phyloP scores from a whole-genome alignment of 2,113 vertebrate species.

The Perca flavescens region DNA sequence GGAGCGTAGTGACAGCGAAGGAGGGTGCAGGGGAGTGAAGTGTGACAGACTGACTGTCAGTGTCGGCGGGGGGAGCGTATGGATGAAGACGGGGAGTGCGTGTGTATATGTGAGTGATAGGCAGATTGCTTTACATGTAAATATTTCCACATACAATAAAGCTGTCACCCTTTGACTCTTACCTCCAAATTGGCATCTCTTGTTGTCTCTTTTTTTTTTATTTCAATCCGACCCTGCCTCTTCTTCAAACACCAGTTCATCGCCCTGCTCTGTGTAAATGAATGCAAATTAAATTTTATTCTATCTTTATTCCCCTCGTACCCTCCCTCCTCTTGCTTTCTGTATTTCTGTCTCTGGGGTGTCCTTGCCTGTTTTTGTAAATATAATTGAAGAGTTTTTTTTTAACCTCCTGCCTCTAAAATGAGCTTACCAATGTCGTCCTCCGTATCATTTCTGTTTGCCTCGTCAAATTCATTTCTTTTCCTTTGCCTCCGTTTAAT shows the following conservation, averaged over 20 bases:
- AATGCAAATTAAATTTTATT: slow-evolving; percentile 70
- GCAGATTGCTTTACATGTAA: slow-evolving; percentile 82
- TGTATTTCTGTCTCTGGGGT: slow-evolving; percentile 42
- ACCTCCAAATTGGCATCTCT: slow-evolving; percentile 65
- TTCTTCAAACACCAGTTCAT: slow-evolving; percentile 63
- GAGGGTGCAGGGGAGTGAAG: slow-evolving; percentile 66
- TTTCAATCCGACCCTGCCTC: slow-evolving; percentile 35
- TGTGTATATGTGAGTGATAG: slow-evolving; percentile 39
- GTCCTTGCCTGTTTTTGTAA: slow-evolving; percentile 66
- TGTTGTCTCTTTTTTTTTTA: slow-evolving; percentile 61
- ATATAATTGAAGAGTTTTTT: slow-evolving; percentile 65
- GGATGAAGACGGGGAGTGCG: slow-evolving; percentile 20
- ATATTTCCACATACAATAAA: slow-evolving; percentile 82
- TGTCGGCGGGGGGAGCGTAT: slow-evolving; percentile 41
- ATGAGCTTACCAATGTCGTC: slow-evolving; percentile 65
- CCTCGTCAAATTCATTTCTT: slow-evolving; percentile 71
- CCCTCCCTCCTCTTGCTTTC: slow-evolving; percentile 26
- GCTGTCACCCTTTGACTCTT: slow-evolving; percentile 69
- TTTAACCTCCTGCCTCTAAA: slow-evolving; percentile 43
- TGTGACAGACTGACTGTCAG: slow-evolving; percentile 70
- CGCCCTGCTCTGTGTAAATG: slow-evolving; percentile 45
- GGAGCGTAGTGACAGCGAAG: slow-evolving; percentile 63
- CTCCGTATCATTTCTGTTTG: slow-evolving; percentile 70
- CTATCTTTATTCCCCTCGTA: slow-evolving; percentile 31
- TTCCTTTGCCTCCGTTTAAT: slow-evolving; percentile 72